Conservation (phyloP, 2,888 invertebrate genomes). For the Melinopterus prodromus region DNA sequence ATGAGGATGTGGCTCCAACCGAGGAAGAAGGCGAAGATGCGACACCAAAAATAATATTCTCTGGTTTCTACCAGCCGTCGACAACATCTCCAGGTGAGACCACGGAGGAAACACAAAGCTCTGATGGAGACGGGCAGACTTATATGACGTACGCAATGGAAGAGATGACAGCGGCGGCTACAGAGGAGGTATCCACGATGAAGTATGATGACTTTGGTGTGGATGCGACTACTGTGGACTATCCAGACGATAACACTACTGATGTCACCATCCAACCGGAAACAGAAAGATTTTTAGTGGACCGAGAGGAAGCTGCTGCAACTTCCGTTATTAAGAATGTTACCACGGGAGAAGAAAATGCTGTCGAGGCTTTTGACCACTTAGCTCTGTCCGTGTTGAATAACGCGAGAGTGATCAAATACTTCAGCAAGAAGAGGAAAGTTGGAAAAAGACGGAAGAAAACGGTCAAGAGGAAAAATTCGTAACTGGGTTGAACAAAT, state of each 20-base stretch:
- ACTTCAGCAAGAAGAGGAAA: slow-evolving; percentile 46
- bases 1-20: not conserved
- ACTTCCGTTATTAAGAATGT: not conserved
- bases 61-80: slow-evolving; percentile 30
- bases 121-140: not conserved
- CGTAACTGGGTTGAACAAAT: not conserved
- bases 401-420: slow-evolving; percentile 57
- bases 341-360: slow-evolving; percentile 23
- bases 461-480: slow-evolving; percentile 18
- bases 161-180: not conserved
- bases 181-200: slow-evolving; percentile 23
- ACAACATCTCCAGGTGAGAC: slow-evolving; percentile 12
- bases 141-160: not conserved
- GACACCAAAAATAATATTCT: slow-evolving; percentile 29
- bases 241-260: slow-evolving; percentile 8
- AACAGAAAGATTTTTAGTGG: slow-evolving; percentile 7
- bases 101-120: not conserved
- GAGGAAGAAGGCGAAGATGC: not conserved
- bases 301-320: not conserved
- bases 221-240: slow-evolving; percentile 10
- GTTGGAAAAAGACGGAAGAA: slow-evolving; percentile 42
- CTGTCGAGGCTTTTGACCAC: slow-evolving; percentile 50
- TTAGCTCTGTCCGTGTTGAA: slow-evolving; percentile 57
- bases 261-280: slow-evolving; percentile 31
- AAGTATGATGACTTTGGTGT: slow-evolving; percentile 28